Conservation (phyloP, 2,113 vertebrate species). For the Sisor rabdophorus region DNA sequence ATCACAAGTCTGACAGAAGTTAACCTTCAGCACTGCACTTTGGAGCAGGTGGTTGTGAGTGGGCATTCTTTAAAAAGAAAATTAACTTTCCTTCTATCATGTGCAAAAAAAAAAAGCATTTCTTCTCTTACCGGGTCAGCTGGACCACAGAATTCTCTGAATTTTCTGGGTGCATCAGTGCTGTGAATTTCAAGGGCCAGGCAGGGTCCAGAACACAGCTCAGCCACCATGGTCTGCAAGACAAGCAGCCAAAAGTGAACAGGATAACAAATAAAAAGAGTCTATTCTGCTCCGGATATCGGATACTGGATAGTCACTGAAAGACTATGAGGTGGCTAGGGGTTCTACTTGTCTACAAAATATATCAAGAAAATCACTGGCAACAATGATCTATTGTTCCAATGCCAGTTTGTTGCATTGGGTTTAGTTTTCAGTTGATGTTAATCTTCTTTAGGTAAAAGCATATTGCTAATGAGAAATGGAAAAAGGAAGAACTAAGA, state of each 20-base stretch:
- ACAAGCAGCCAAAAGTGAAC: constrained; percentile 41
- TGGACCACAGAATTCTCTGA: constrained; percentile 90
- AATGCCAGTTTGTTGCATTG: constrained; percentile 17
- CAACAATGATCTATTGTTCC: constrained; percentile 50
- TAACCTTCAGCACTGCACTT: background rate
- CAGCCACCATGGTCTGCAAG: constrained; percentile 82
- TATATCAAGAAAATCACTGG: constrained; percentile 42
- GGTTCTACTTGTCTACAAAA: constrained; percentile 46
- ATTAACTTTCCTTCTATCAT: background rate
- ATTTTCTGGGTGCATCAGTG: constrained; percentile 68
- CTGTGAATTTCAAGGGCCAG: constrained; percentile 86
- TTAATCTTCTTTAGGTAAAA: constrained; percentile 37
- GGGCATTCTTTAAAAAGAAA: background rate
- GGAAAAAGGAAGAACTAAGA: background rate
- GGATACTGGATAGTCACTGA: constrained; percentile 44
- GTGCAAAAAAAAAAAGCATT: background rate
- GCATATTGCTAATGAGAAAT: background rate
- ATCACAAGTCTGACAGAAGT: background rate
- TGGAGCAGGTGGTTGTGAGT: background rate
- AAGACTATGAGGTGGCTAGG: constrained; percentile 30
- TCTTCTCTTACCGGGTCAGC: constrained; percentile 88
- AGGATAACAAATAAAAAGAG: constrained; percentile 44
- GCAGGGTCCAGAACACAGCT: constrained; percentile 86
- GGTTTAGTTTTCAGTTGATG: constrained; percentile 35
- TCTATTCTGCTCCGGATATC: constrained; percentile 47